Conservation (phyloP, 1,140 invertebrate species). For the Trichoplusia ni region DNA sequence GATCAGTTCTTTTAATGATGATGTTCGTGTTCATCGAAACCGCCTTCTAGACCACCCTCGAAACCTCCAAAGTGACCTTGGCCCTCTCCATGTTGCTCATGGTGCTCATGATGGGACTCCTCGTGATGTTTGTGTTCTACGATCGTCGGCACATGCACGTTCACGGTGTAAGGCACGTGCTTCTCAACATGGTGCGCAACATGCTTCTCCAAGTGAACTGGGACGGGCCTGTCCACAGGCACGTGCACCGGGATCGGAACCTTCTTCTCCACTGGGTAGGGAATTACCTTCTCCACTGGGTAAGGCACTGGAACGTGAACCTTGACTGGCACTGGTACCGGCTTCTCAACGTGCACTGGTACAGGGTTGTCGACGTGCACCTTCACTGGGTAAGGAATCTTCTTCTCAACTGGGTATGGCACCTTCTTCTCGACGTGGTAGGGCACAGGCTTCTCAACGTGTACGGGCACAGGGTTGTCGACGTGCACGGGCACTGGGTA, state of each 20-base stretch:
- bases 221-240: conserved; percentile 82
- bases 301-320: conserved; percentile 83
- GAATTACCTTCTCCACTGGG: conserved; percentile 82
- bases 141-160: conserved; percentile 80
- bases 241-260: conserved; percentile 84
- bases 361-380: conserved; percentile 84
- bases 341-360: conserved; percentile 83
- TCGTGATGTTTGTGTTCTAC: conserved; percentile 76
- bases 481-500: conserved; percentile 87
- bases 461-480: conserved; percentile 85
- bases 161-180: conserved; percentile 82
- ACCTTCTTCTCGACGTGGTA: conserved; percentile 83
- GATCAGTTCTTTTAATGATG: conserved; percentile 74
- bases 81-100: conserved; percentile 49
- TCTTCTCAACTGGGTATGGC: conserved; percentile 85
- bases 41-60: conserved; percentile 50
- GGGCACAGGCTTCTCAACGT: conserved; percentile 83
- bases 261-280: conserved; percentile 83
- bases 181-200: conserved; percentile 84
- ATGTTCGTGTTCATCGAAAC: conserved; percentile 55
- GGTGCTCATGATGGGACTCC: conserved; percentile 59
- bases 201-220: conserved; percentile 85
- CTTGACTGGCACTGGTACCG: conserved; percentile 82
- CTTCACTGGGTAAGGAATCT: conserved; percentile 84
- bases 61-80: conserved; percentile 41